Evolutionary conservation across 2,113 vertebrate genomes (phyloP).

Genomic region (Hylia prasina): DNA sequence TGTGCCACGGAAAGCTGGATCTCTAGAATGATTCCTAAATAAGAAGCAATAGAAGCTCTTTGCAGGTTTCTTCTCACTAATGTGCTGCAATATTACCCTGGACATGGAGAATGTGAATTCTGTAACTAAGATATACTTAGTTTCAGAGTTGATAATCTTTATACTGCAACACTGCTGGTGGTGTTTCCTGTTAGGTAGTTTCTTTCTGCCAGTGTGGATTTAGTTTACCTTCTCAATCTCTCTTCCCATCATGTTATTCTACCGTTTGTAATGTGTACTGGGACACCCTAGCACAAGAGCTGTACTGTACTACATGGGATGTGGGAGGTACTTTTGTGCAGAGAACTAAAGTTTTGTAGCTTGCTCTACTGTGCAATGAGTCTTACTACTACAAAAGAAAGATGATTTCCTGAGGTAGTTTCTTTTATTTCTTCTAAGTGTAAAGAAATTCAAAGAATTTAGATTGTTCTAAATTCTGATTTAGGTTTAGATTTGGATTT

Average conservation of each 20-base stretch:
- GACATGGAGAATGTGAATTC: not conserved
- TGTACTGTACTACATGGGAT: not conserved
- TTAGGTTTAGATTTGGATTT: no score
- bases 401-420: not conserved
- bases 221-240: not conserved
- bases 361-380: not conserved
- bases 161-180: not conserved
- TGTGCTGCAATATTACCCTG: not conserved
- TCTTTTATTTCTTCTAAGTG: not conserved
- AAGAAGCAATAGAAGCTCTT: not conserved
- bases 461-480: not conserved
- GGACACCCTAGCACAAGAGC: not conserved
- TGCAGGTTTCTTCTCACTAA: not conserved
- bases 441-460: not conserved
- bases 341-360: not conserved
- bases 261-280: not conserved
- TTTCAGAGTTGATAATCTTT: not conserved
- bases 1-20: accelerated
- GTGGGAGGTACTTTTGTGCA: not conserved
- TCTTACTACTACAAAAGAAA: not conserved
- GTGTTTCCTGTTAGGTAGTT: not conserved
- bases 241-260: not conserved
- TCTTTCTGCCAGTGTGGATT: not conserved
- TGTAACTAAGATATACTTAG: not conserved
- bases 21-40: not conserved